Percentiles rank a stretch among this genome's conserved stretches.
Conservation (phyloP, 1,140 invertebrate genomes). For the Ladona fulva region DNA sequence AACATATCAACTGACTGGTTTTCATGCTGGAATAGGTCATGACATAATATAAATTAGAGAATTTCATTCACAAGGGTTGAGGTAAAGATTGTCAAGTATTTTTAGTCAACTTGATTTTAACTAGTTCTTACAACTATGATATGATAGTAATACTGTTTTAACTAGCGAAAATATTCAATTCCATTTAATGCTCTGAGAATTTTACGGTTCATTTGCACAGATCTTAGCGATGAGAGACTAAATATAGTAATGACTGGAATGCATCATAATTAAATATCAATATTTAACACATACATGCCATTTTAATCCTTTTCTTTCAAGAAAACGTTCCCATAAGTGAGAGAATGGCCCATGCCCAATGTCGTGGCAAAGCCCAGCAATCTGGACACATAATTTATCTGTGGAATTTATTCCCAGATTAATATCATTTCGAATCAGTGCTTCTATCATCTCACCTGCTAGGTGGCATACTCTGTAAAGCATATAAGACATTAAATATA, state of each 20-base stretch:
- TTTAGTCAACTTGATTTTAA: too few species aligned
- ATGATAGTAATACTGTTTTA: too few species aligned
- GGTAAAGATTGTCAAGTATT: too few species aligned
- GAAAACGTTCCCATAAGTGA: conserved; percentile 46
- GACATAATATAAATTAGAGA: too few species aligned
- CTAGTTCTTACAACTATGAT: too few species aligned
- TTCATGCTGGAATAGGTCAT: conserved; percentile 38
- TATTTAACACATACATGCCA: conserved; percentile 32
- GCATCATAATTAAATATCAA: background rate
- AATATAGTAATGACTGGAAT: too few species aligned
- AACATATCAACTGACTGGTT: conserved; percentile 38
- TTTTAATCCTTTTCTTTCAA: conserved; percentile 29
- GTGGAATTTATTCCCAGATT: background rate
- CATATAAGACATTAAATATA: background rate
- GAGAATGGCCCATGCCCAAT: conserved; percentile 59
- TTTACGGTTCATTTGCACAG: too few species aligned
- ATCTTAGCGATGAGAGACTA: too few species aligned
- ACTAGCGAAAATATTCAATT: too few species aligned
- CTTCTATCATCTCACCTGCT: conserved; percentile 27
- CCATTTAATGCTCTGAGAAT: too few species aligned
- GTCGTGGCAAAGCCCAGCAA: conserved; percentile 61
- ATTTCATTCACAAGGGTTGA: too few species aligned
- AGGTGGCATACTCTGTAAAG: conserved; percentile 29
- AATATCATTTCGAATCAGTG: conserved; percentile 18
- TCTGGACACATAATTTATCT: conserved; percentile 31